phyloP scores from a whole-genome alignment of 2,113 vertebrate genomes.

The Aphelocoma coerulescens region DNA sequence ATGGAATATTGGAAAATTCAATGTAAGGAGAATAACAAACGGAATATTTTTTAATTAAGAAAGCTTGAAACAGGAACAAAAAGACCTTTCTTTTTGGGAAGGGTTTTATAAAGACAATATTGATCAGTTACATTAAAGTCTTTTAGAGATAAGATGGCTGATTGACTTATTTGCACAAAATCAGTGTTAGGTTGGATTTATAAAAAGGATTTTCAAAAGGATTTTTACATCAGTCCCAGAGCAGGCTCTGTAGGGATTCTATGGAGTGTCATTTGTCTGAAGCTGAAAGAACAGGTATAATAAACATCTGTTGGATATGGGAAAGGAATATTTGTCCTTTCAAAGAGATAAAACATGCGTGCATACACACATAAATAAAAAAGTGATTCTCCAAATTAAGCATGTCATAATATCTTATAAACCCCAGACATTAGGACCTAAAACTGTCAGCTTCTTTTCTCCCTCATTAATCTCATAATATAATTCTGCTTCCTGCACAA shows the following conservation, averaged over 20 bases:
- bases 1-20: not conserved
- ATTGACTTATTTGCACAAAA: not conserved
- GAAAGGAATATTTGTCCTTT: conserved; percentile 1
- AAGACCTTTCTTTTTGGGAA: not conserved
- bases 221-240: not conserved
- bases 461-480: conserved; percentile 37
- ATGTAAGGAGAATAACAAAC: not conserved
- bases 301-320: not conserved
- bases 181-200: not conserved
- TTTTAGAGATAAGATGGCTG: not conserved
- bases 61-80: not conserved
- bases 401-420: conserved; percentile 15
- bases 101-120: not conserved
- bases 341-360: not conserved
- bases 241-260: not conserved
- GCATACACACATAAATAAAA: not conserved
- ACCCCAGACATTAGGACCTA: conserved; percentile 3
- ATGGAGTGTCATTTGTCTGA: not conserved
- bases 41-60: not conserved
- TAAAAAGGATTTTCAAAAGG: not conserved
- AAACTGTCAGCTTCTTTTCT: conserved; percentile 34
- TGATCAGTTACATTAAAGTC: not conserved
- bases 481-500: not conserved
- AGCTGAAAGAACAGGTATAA: not conserved
- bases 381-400: conserved; percentile 24